phyloP scores from a whole-genome alignment of 2,888 invertebrate genomes.

The Rotaria socialis region DNA sequence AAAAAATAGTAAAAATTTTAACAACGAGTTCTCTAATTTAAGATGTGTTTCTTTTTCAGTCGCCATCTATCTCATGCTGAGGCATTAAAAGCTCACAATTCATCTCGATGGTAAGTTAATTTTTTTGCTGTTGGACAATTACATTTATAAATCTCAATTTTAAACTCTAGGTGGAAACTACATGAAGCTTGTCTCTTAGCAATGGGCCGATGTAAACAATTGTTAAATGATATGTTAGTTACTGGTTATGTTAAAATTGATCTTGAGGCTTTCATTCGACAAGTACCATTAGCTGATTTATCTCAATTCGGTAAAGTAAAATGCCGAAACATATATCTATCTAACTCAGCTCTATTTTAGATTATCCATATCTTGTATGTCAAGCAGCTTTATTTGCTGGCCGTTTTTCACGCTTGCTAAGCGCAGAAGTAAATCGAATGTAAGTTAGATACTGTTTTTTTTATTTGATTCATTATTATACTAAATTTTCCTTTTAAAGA shows the following conservation, averaged over 20 bases:
- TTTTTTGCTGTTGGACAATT: too few species aligned
- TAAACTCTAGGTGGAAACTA: slow-evolving; percentile 66
- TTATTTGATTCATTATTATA: background rate
- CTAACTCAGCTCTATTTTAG: background rate
- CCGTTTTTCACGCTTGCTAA: slow-evolving; percentile 14
- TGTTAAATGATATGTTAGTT: slow-evolving; percentile 59
- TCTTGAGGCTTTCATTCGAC: slow-evolving; percentile 60
- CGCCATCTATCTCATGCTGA: slow-evolving; percentile 59
- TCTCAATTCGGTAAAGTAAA: slow-evolving; percentile 58
- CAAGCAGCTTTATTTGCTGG: slow-evolving; percentile 31
- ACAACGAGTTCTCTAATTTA: too few species aligned
- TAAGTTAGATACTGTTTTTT: background rate
- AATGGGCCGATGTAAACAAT: slow-evolving; percentile 63
- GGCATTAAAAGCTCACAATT: slow-evolving; percentile 27
- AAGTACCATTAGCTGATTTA: slow-evolving; percentile 62
- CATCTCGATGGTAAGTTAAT: background rate
- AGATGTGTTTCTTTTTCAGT: slow-evolving; percentile 60
- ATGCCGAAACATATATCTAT: background rate
- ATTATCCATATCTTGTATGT: slow-evolving; percentile 14
- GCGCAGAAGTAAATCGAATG: background rate
- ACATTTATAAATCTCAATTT: background rate
- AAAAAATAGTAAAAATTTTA: too few species aligned
- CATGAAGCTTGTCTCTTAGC: slow-evolving; percentile 68
- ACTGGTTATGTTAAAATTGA: slow-evolving; percentile 58
- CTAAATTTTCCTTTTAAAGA: background rate